phyloP scores from a whole-genome alignment of 2,888 invertebrate genomes.

The Cheiracanthium punctorium region DNA sequence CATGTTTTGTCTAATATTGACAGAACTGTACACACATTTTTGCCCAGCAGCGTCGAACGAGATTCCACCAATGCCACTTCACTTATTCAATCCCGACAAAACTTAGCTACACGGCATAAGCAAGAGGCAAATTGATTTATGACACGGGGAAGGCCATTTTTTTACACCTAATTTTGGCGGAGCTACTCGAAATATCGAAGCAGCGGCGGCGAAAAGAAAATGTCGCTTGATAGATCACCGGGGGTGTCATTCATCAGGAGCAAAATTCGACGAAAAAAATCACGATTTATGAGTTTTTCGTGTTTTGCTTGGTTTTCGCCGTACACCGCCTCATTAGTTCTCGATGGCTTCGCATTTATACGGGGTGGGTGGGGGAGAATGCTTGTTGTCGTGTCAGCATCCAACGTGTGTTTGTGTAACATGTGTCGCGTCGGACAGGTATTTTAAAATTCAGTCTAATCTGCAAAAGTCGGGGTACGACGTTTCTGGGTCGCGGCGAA shows the following conservation, averaged over 20 bases:
- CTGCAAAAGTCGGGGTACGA: too few relatives aligned
- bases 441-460: neutral
- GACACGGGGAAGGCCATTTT: neutral
- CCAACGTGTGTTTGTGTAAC: neutral
- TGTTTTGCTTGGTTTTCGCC: neutral
- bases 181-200: conserved; percentile 1
- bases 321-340: neutral
- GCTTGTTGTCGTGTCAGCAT: too few relatives aligned
- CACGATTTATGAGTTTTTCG: conserved; percentile 11
- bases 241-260: neutral
- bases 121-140: conserved; percentile 11
- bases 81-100: too few relatives aligned
- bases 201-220: neutral
- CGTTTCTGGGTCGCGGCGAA: too few relatives aligned
- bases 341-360: neutral
- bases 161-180: neutral
- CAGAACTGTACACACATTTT: too few relatives aligned
- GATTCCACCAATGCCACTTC: too few relatives aligned
- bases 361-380: too few relatives aligned
- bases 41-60: too few relatives aligned
- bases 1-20: too few relatives aligned
- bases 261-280: neutral
- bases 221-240: neutral
- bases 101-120: too few relatives aligned
- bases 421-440: neutral